phyloP scores from a whole-genome alignment of 2,797 vertebrate genomes.

The Pseudochromis fuscus region DNA sequence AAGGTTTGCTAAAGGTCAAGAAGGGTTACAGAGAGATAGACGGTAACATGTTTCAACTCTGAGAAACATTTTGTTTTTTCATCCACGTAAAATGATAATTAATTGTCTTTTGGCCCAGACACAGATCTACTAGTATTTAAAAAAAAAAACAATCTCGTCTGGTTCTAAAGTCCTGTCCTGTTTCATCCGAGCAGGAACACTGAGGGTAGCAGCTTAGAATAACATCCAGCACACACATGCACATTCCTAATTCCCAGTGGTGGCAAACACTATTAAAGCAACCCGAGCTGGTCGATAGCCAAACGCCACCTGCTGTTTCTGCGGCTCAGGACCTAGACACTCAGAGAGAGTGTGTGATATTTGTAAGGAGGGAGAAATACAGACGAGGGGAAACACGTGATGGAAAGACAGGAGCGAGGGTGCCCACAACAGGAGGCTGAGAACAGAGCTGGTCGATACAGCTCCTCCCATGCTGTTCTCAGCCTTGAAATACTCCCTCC shows the following conservation, averaged over 20 bases:
- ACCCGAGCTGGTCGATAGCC: constrained; percentile 55
- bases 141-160: no score
- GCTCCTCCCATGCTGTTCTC: constrained; percentile 56
- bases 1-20: constrained; percentile 4
- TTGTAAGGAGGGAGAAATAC: constrained; percentile 54
- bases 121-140: not conserved
- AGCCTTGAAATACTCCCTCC: constrained; percentile 37
- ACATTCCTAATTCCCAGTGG: constrained; percentile 45
- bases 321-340: constrained; percentile 61
- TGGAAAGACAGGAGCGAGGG: constrained; percentile 28
- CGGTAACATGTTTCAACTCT: not conserved
- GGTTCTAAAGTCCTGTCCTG: no score
- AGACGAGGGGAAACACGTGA: constrained; percentile 40
- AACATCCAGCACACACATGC: constrained; percentile 37
- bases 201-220: no score
- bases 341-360: constrained; percentile 53
- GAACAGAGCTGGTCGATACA: constrained; percentile 63
- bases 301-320: constrained; percentile 67
- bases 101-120: not conserved
- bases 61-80: not conserved
- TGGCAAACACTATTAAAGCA: constrained; percentile 54
- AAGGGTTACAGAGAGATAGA: not conserved
- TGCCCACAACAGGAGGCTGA: constrained; percentile 53
- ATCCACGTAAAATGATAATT: not conserved
- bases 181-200: constrained; percentile 16